Base-by-base conservation (phyloP, 1,140 invertebrate species). In the Diachasmimorpha longicaudata region DNA sequence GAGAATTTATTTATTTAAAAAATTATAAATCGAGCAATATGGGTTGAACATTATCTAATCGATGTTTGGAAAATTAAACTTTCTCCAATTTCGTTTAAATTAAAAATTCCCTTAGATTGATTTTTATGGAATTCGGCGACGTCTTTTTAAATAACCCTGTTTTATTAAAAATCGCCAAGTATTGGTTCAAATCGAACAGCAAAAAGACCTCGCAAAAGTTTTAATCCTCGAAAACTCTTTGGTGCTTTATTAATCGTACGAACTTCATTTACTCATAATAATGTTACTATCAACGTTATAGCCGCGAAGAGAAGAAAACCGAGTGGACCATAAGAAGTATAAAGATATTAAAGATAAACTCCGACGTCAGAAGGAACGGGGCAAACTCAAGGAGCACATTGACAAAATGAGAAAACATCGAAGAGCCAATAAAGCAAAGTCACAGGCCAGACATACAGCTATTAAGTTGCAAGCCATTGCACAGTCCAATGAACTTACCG, bases 291-390 rank as follows among this genome's bases (percentile, higher is more conserved):
- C 31, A 31, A 31, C 31, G 6, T 31, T 31, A 6, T 80, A 94
- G 93, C 94, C 94, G 0, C 89, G 94, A n/a, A 90, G 93, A 4
- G 94, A 95, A 81, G 93, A 95, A 82, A 94, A 95, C 85, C 92
- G 92, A 63, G 73, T 92, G 19, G 93, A 93, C 76, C 93, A 92
- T 55, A 92, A 92, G 83, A 90, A 92, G 74, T 94, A 95, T 83
- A 93, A 93, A 81, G 93, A 94, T 78, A 94, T 93, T n/a, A 95
- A 95, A 82, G 94, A 95, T 81, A 95, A 94, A 83, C 84, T 95
- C 48, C 90, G 93, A 3, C 89, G 92, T 0, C 90, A 94, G 37
- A 94, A 94, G 69, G 93, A 94, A 82, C 85, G 90, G 25, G 88
- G 91, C 3, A 90, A 89, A 39, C 78, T 89, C 8, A 89, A 90